Evolutionary conservation across 2,797 vertebrate genomes (phyloP), one percentile per base, ranked within the genome.

Genomic region (Poecile montanus): DNA sequence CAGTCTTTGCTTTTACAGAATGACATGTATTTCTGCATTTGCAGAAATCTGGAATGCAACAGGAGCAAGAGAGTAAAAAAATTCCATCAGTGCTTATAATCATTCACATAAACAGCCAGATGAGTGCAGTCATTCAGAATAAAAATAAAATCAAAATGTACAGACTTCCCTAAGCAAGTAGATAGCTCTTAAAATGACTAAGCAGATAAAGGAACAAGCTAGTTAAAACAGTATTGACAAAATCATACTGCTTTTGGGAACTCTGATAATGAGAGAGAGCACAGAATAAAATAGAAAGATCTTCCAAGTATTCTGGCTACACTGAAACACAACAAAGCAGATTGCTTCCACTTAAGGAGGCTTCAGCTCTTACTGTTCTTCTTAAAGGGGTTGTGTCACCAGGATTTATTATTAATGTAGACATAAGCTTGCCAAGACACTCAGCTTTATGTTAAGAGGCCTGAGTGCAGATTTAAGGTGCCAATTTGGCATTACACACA

Each of bases 371-470:
- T 86, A 27, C n/a, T 89, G 19, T 47, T 91, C 66, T 68, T 91
- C 88, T 91, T 87, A 84, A 78, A 79, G 16, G 23, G n/a, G 47
- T 58, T 88, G 89, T 84, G 83, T 91, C 85, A 92, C 66, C 57
- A 73, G 91, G 91, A 84, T 96, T 89, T 96, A 61, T 91, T 86
- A 66, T 57, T 82, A 30, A 76, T 38, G 76, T 79, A 73, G 77
- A 73, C 89, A 29, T 86, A 81, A 95, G 91, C 92, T 93, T 91
- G 82, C 80, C 68, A 86, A 94, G 89, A 83, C 80, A 82, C 45
- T 95, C 77, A 70, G 90, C 75, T 88, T 94, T 90, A 57, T 26
- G 48, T 70, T 94, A 94, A 93, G 94, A 80, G 26, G 88, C 48
- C 93, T 86, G 87, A 63, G 60, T 82, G 53, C 63, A 84, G 92